A percentile compares a stretch with the other conserved stretches of the same genome.
phyloP scores from a whole-genome alignment of 64 coral and sea anemone genomes.

The Cladopsammia gracilis region DNA sequence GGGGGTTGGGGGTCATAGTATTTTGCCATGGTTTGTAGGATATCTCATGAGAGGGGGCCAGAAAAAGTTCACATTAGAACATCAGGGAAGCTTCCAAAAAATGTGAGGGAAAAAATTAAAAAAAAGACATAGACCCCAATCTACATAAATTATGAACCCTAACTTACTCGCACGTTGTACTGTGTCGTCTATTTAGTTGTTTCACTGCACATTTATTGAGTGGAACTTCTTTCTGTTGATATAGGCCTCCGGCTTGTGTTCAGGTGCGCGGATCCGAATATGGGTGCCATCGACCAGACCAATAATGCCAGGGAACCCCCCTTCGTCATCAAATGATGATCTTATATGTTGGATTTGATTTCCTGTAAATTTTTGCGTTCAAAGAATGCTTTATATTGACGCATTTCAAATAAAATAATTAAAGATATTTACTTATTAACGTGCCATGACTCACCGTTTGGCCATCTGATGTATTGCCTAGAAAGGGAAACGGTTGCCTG shows the following conservation, averaged over 20 bases:
- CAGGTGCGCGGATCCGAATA: constrained; percentile 16
- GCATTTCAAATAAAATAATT: too few species aligned
- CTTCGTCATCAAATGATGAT: background rate
- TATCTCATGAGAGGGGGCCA: too few species aligned
- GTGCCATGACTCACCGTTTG: constrained; percentile 35
- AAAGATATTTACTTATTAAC: too few species aligned
- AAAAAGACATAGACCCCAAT: too few species aligned
- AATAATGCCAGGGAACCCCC: constrained; percentile 21
- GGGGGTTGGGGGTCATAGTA: too few species aligned
- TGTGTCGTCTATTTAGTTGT: background rate
- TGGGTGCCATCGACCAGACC: constrained; percentile 28
- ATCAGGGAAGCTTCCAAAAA: too few species aligned
- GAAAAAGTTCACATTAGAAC: too few species aligned
- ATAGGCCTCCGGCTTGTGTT: constrained; percentile 10
- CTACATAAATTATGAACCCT: too few species aligned
- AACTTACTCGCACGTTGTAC: too few species aligned
- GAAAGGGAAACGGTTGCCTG: background rate
- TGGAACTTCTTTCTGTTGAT: constrained; percentile 37
- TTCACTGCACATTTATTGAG: constrained; percentile 40
- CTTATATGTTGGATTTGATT: background rate
- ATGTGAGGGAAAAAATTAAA: too few species aligned
- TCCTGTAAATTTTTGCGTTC: background rate
- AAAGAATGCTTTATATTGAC: too few species aligned
- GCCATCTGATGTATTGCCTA: constrained; percentile 55
- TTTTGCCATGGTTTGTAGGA: too few species aligned